Conservation (phyloP, 2,797 vertebrate species). For the Poeciliopsis turneri region DNA sequence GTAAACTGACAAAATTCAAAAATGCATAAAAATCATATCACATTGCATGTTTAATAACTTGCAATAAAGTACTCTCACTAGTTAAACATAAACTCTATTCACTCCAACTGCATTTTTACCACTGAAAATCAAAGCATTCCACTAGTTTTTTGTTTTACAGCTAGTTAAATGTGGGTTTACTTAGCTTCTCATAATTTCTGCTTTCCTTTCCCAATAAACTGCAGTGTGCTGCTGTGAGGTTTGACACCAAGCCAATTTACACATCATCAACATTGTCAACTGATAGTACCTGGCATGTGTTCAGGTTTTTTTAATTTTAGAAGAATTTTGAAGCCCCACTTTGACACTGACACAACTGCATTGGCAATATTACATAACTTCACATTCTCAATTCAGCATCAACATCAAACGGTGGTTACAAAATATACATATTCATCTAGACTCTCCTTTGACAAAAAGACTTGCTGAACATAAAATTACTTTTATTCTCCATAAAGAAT, state of each 20-base stretch:
- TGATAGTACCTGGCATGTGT: background rate
- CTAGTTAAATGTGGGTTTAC: constrained; percentile 23
- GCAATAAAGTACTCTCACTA: background rate
- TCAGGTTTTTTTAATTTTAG: background rate
- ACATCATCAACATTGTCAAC: background rate
- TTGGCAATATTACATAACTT: background rate
- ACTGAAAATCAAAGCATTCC: background rate
- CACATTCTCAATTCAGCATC: background rate
- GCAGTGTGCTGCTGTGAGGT: background rate
- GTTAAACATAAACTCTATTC: background rate
- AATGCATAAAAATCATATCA: background rate
- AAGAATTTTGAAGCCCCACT: background rate
- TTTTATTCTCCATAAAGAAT: background rate
- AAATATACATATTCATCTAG: background rate
- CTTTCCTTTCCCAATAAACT: background rate
- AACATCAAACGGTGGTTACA: background rate
- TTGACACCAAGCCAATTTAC: background rate
- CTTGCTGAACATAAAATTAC: background rate
- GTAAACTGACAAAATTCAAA: background rate
- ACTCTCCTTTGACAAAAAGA: background rate
- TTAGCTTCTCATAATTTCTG: constrained; percentile 23
- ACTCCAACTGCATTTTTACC: background rate
- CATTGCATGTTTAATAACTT: background rate
- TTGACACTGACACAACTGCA: background rate
- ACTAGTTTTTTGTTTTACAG: constrained; percentile 17